Evolutionary conservation across 2,797 vertebrate genomes (phyloP), one percentile per base, ranked within the genome.

Genomic region (Allenopithecus nigroviridis): DNA sequence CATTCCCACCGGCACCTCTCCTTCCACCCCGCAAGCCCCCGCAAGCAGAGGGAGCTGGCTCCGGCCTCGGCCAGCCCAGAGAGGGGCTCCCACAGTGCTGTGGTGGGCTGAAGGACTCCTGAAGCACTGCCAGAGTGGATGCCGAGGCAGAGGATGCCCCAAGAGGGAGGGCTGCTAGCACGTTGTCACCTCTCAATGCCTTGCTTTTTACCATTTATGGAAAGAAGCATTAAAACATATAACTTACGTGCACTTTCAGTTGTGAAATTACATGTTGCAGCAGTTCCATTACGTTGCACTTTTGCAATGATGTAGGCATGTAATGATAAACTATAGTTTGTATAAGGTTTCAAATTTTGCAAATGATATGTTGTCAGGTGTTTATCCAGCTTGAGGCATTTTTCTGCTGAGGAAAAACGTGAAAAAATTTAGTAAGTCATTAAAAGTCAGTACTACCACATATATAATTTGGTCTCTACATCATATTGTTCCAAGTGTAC

Each of bases 221-320:
- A 19, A 39, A 74, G 30, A 59, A 89, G 33, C 41, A 17, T 9
- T 5, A n/a, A 87, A 36, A 12, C 24, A 2, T 5, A 12, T 7
- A 22, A 86, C 96, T 96, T 89, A 98, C 98, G 0, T 22, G 1
- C 21, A 10, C 0, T 0, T 4, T 0, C 22, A 97, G 97, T 2
- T 0, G 0, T 2, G 28, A 75, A 41, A 0, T 0, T 0, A 19
- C 83, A 79, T 0, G 0, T 0, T 0, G 0, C 1, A 17, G 33
- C 2, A 33, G 0, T 0, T 41, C 97, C 97, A 0, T 39, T 0
- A 0, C 96, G 96, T 0, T 0, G 0, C 1, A 87, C 28, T 26
- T 0, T 48, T 41, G 81, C 97, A 0, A 0, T 0, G 11, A 21
- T 33, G 3, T 1, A 90, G 50, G 97, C 96, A 0, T 3, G 0